Conservation (phyloP, 92 coral and sea anemone species). For the Scolanthus callimorphus region DNA sequence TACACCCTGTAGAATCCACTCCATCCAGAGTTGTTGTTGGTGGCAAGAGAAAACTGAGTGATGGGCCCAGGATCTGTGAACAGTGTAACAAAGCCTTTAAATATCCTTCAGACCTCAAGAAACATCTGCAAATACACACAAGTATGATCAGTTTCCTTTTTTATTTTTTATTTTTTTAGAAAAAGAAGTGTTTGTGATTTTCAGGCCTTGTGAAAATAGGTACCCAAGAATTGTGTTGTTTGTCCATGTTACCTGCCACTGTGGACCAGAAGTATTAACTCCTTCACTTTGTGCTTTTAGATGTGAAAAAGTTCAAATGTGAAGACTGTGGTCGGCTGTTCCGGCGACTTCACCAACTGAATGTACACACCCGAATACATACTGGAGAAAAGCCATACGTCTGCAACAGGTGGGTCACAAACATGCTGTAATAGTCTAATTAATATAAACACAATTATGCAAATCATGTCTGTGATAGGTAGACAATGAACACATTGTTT, state of each 20-base stretch:
- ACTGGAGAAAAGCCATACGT: constrained; percentile 98
- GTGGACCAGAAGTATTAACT: too few species aligned
- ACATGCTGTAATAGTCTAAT: too few species aligned
- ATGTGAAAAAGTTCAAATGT: constrained; percentile 98
- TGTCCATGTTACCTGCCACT: too few species aligned
- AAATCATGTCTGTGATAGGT: too few species aligned
- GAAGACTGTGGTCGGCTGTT: constrained; percentile 93
- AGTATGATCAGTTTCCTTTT: constrained; percentile 42
- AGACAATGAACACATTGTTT: too few species aligned
- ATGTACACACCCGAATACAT: constrained; percentile 95
- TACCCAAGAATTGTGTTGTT: too few species aligned
- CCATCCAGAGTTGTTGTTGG: too few species aligned
- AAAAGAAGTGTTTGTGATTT: too few species aligned
- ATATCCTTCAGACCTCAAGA: constrained; percentile 98
- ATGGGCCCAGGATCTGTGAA: constrained; percentile 95
- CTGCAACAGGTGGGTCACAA: constrained; percentile 73
- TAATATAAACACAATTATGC: too few species aligned
- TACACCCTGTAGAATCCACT: too few species aligned
- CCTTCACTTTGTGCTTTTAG: constrained; percentile 33
- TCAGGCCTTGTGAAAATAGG: too few species aligned
- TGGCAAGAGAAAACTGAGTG: constrained; percentile 89
- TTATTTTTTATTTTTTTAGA: too few species aligned
- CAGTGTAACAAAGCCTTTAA: constrained; percentile 97
- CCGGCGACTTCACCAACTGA: constrained; percentile 98
- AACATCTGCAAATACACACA: constrained; percentile 97